Percentiles rank a stretch among this genome's conserved stretches.
These are phyloP conservation scores for Triplophysa yarkandensis DNA, from an alignment of 2,797 vertebrate genomes.

Conservation along the genomic window DNA sequence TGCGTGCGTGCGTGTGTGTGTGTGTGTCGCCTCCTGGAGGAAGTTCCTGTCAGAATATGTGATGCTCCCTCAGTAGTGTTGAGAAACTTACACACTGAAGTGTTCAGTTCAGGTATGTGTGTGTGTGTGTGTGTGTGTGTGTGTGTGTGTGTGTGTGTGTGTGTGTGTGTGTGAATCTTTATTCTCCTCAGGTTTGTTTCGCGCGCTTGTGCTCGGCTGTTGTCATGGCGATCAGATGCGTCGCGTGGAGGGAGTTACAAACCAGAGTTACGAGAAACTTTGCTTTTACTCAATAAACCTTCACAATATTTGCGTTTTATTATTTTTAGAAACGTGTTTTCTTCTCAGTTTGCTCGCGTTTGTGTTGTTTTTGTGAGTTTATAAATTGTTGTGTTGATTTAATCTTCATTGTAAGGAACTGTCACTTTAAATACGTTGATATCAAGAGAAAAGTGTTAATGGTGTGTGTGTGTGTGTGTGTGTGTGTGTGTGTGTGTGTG, in stretches of 20 bases:
- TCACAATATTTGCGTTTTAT: too few relatives aligned
- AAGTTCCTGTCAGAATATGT: not conserved
- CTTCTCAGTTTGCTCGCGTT: not conserved
- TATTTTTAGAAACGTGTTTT: too few relatives aligned
- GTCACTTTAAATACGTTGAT: not conserved
- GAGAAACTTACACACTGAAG: constrained; percentile 23
- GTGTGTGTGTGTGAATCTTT: constrained; percentile 39
- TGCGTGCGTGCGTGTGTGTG: not conserved
- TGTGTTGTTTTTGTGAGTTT: not conserved
- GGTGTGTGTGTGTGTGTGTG: too few relatives aligned
- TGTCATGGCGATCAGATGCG: constrained; percentile 46
- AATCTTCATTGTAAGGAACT: too few relatives aligned
- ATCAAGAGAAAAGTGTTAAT: not conserved
- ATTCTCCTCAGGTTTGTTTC: constrained; percentile 25
- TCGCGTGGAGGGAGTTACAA: constrained; percentile 16
- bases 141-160: constrained; percentile 57
- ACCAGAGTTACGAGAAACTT: not conserved
- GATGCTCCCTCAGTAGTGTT: constrained; percentile 1
- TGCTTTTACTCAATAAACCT: too few relatives aligned
- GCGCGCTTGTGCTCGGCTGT: constrained; percentile 28
- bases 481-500: too few relatives aligned
- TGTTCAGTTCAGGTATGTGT: constrained; percentile 60
- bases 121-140: constrained; percentile 37
- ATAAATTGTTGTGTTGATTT: too few relatives aligned
- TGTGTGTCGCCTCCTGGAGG: constrained; percentile 26